These are phyloP conservation scores for Lithodes maja DNA, from an alignment of 2,888 invertebrate genomes.

Conservation along the genomic window DNA sequence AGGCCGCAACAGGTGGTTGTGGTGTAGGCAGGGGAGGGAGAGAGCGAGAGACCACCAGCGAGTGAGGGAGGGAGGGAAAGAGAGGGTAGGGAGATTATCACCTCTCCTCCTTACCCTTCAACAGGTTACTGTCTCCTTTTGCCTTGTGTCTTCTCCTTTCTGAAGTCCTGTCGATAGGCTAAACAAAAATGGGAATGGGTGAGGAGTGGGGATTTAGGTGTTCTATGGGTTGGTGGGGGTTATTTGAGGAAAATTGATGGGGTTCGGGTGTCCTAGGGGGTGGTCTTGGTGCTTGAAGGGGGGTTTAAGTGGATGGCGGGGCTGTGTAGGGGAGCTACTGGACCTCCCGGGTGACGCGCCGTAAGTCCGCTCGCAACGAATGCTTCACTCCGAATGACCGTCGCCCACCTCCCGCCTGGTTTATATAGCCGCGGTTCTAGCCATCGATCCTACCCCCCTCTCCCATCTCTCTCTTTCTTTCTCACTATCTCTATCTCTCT, in stretches of 20 bases:
- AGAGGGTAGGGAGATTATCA: background rate
- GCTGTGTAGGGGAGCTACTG: background rate
- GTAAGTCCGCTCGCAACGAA: background rate
- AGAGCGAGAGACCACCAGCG: background rate
- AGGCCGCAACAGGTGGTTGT: background rate
- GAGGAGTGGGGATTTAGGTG: background rate
- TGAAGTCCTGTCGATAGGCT: background rate
- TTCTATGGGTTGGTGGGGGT: background rate
- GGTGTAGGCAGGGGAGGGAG: background rate
- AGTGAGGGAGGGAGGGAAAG: background rate
- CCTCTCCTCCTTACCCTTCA: background rate
- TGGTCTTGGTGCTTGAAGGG: conserved; percentile 1
- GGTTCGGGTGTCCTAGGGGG: background rate
- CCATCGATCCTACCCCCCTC: conserved; percentile 11
- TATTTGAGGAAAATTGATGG: background rate
- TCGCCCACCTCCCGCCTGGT: conserved; percentile 3
- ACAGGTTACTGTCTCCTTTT: background rate
- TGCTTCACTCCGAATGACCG: conserved; percentile 14
- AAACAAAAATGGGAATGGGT: background rate
- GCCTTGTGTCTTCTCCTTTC: background rate
- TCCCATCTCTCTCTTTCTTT: background rate
- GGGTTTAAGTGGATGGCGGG: background rate
- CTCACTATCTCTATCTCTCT: background rate
- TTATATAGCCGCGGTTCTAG: background rate
- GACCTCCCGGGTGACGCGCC: background rate